Base-by-base conservation (phyloP, 2,888 invertebrate species). In the Phragmatobia fuliginosa region DNA sequence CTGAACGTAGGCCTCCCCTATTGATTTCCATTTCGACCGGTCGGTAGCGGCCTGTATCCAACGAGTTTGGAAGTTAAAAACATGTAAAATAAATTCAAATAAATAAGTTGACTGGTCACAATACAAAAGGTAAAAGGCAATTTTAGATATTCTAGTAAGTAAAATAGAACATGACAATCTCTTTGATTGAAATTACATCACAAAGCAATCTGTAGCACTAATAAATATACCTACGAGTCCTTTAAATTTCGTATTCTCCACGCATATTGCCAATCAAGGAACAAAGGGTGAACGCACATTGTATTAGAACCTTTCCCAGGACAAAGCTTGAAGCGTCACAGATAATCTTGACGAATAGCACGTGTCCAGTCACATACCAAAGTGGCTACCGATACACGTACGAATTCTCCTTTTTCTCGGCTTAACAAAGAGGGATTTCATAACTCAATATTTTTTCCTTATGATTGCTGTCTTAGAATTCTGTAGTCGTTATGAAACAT, bases 371-470 rank as follows among this genome's bases (percentile, higher is more conserved):
- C 68, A 68, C 68, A 64, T 36, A 63, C 68, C 32, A 59, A 59
- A 68, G 41, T 59, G 59, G 63, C 59, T 68, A 59, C 63, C 63
- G 58, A 68, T 68, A 68, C 58, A 68, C 68, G 63, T 68, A 60
- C 68, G 25, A 63, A 63, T 63, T 68, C 63, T 31, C 33, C 28
- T 68, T 63, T 62, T 49, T 10, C 6, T 6, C 21, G 21, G 21
- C 21, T 21, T 45, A 21, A 45, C 21, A 45, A 45, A 21, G 45
- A 41, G 6, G 1, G 8, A 2, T 45, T 45, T 45, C 2, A 8
- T 21, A 45, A 21, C 21, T 21, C 6, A 18, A 18, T 41, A 18
- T 41, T 18, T 18, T 16, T 3, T 41, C 7, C 7, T 21, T 1
- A 21, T 45, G 21, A 21, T 45, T 6, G 7, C 18, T 21, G 2